phyloP scores from a whole-genome alignment of 1,140 invertebrate species.

The Drosophila subobscura region DNA sequence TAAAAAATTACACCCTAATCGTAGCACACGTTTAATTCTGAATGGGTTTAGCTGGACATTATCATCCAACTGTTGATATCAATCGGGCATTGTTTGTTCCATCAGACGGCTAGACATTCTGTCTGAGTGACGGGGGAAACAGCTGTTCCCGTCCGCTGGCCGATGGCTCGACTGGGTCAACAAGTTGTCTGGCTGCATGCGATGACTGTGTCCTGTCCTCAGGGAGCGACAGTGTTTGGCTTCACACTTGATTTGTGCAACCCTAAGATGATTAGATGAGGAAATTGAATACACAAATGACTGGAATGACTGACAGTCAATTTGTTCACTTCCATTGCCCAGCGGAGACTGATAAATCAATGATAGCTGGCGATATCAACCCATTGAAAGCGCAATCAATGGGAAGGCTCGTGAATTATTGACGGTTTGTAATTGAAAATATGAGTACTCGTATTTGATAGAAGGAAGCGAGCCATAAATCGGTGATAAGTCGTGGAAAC shows the following conservation, averaged over 20 bases:
- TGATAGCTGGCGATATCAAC: constrained; percentile 27
- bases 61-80: constrained; percentile 3
- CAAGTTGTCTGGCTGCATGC: constrained; percentile 30
- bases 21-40: constrained; percentile 6
- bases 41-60: constrained; percentile 17
- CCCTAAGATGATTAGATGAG: constrained; percentile 23
- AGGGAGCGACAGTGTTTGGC: neutral
- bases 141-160: constrained; percentile 41
- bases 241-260: constrained; percentile 32
- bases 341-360: constrained; percentile 37
- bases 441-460: neutral
- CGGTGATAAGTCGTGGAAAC: neutral
- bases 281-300: neutral
- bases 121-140: constrained; percentile 20
- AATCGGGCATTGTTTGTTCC: constrained; percentile 20
- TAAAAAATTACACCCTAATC: constrained; percentile 13
- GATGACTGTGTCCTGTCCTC: constrained; percentile 32
- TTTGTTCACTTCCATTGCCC: neutral
- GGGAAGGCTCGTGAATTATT: constrained; percentile 19
- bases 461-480: constrained; percentile 26
- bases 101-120: constrained; percentile 20
- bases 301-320: neutral
- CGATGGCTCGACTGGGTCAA: constrained; percentile 42
- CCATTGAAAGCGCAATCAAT: constrained; percentile 13
- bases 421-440: constrained; percentile 31